phyloP scores from a whole-genome alignment of 2,113 vertebrate species.

The Otocyon megalotis region DNA sequence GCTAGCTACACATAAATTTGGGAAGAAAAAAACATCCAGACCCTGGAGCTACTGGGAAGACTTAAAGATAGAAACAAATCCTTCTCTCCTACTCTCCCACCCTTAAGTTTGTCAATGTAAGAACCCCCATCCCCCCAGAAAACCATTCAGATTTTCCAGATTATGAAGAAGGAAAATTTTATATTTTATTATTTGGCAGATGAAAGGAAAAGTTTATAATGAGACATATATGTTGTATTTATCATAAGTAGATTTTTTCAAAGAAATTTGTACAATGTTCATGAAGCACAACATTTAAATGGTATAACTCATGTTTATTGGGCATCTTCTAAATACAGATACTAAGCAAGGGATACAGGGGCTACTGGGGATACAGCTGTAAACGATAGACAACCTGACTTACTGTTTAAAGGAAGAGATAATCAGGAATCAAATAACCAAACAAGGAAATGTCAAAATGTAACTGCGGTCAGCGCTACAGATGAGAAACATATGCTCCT shows the following conservation, averaged over 20 bases:
- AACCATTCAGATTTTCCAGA: neutral
- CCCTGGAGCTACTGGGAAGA: neutral
- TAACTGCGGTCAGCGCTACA: neutral
- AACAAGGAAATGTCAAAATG: neutral
- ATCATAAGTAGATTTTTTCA: neutral
- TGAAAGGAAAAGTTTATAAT: neutral
- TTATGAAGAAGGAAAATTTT: neutral
- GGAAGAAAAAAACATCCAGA: neutral
- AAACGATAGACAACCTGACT: neutral
- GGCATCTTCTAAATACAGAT: neutral
- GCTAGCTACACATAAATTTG: neutral
- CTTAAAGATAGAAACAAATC: neutral
- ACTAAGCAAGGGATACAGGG: neutral
- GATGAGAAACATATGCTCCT: neutral
- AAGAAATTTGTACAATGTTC: neutral
- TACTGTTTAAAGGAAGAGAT: neutral
- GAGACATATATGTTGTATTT: neutral
- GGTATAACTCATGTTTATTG: neutral
- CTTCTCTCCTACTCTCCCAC: too few relatives aligned
- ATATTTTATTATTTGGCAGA: neutral
- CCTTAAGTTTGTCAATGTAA: neutral
- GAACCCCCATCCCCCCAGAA: accelerated
- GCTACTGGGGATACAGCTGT: neutral
- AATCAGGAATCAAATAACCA: neutral
- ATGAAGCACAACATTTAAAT: neutral